phyloP scores from a whole-genome alignment of 2,888 invertebrate genomes.

The Drosophila tanythrix region DNA sequence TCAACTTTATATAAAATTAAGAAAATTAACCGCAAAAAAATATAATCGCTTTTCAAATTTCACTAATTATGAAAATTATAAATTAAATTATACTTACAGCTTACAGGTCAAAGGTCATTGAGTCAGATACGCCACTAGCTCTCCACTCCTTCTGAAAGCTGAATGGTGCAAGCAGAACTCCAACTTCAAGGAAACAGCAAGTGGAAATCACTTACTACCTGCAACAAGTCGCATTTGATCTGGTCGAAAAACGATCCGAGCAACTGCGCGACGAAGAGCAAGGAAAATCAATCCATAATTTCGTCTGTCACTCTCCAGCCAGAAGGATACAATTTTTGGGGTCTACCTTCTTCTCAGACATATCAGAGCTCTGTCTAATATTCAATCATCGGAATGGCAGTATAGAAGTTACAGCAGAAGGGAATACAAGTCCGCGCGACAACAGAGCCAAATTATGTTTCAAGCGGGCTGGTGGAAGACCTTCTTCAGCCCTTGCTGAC shows the following conservation, averaged over 20 bases:
- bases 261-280: neutral
- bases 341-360: neutral
- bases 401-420: neutral
- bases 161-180: neutral
- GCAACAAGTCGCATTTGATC: neutral
- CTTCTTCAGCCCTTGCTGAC: neutral
- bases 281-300: neutral
- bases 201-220: neutral
- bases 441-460: neutral
- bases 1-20: neutral
- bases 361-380: neutral
- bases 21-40: neutral
- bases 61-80: neutral
- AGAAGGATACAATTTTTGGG: neutral
- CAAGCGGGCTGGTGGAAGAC: neutral
- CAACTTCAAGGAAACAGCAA: neutral
- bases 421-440: neutral
- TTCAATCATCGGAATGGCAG: neutral
- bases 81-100: neutral
- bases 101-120: neutral
- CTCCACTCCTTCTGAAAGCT: neutral
- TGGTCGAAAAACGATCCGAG: neutral
- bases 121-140: neutral
- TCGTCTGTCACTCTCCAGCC: neutral
- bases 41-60: neutral